These are phyloP conservation scores for Sula dactylatra DNA, from an alignment of 2,113 vertebrate genomes.

Conservation along the genomic window DNA sequence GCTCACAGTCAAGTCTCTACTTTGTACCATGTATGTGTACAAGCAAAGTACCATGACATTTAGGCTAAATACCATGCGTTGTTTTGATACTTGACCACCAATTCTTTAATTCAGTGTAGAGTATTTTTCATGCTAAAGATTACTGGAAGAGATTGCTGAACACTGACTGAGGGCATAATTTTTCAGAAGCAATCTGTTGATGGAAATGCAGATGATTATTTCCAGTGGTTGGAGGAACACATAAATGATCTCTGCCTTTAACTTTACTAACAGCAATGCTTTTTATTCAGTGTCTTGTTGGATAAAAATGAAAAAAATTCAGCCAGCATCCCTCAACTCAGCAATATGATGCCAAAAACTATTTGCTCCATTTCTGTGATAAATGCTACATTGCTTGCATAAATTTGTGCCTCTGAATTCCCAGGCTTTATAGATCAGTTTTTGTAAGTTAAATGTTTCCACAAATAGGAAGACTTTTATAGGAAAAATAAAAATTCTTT, in stretches of 20 bases:
- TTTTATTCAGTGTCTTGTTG: neutral
- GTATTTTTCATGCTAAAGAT: neutral
- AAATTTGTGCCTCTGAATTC: neutral
- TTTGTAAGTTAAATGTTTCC: neutral
- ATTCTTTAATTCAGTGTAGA: neutral
- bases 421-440: neutral
- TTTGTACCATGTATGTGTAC: neutral
- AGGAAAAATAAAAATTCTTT: neutral
- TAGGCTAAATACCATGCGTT: neutral
- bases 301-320: neutral
- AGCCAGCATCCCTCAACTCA: neutral
- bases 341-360: neutral
- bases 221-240: neutral
- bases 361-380: neutral
- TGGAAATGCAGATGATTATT: neutral
- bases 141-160: neutral
- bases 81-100: neutral
- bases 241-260: neutral
- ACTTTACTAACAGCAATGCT: neutral
- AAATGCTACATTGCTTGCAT: neutral
- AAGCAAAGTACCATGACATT: neutral
- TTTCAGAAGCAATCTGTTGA: neutral
- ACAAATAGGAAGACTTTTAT: neutral
- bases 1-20: neutral
- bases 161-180: conserved; percentile 18